Conservation (phyloP, 1,140 invertebrate genomes). For the Archegozetes longisetosus region DNA sequence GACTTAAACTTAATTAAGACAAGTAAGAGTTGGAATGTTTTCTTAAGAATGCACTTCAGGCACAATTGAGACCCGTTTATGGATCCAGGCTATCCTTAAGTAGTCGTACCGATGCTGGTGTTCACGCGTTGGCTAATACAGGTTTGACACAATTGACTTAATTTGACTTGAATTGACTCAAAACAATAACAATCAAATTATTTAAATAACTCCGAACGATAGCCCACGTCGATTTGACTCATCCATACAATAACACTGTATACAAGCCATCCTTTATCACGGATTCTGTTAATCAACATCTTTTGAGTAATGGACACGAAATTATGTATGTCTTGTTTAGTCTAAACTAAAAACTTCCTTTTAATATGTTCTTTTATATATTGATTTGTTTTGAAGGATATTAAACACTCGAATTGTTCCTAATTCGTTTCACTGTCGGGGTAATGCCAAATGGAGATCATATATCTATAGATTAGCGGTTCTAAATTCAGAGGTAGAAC, state of each 20-base stretch:
- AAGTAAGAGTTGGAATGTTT: no score
- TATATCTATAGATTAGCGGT: slow-evolving; percentile 18
- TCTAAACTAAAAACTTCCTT: background rate
- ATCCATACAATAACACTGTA: slow-evolving; percentile 11
- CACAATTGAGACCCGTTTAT: slow-evolving; percentile 11
- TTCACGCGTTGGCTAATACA: slow-evolving; percentile 20
- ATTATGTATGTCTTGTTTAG: slow-evolving; percentile 16
- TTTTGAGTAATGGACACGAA: slow-evolving; percentile 17
- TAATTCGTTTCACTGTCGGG: slow-evolving; percentile 13
- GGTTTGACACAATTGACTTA: no score
- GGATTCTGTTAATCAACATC: slow-evolving; percentile 12
- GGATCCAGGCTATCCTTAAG: slow-evolving; percentile 4
- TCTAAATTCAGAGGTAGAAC: slow-evolving; percentile 8
- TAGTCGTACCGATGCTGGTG: slow-evolving; percentile 21
- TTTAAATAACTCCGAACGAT: no score
- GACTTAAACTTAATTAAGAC: no score
- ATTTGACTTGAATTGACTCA: no score
- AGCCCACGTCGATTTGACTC: slow-evolving; percentile 21
- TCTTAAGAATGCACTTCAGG: background rate
- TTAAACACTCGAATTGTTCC: slow-evolving; percentile 15
- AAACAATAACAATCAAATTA: no score
- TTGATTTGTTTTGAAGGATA: slow-evolving; percentile 12
- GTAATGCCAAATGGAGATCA: slow-evolving; percentile 15
- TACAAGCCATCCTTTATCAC: slow-evolving; percentile 15
- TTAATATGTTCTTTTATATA: slow-evolving; percentile 8